Evolutionary conservation across 2,113 vertebrate species (phyloP).

Genomic region (Bungarus multicinctus): DNA sequence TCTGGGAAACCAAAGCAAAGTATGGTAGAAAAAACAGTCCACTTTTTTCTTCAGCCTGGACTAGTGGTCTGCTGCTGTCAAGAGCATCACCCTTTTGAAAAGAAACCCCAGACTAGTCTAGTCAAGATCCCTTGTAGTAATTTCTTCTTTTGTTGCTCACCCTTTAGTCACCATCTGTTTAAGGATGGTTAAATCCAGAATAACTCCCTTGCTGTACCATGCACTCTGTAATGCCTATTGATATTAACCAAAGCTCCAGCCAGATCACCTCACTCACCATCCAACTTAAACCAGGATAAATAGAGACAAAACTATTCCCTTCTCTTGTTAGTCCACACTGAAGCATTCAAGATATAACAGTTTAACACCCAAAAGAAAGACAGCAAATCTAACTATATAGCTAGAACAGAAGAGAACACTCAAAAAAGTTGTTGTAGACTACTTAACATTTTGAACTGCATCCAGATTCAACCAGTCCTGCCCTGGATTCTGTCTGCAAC

Average conservation of each 20-base stretch:
- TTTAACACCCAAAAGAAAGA: neutral
- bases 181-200: neutral
- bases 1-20: neutral
- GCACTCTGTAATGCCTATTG: neutral
- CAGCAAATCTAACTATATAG: neutral
- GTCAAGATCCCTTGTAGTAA: neutral
- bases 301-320: neutral
- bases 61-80: neutral
- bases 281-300: neutral
- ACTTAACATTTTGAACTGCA: neutral
- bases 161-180: neutral
- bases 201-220: neutral
- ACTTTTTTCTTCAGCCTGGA: neutral
- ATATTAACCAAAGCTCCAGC: neutral
- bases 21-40: neutral
- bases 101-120: neutral
- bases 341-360: neutral
- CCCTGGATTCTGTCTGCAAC: neutral
- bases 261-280: neutral
- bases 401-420: neutral
- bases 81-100: neutral
- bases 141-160: neutral
- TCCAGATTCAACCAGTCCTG: neutral
- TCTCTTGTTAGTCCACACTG: neutral
- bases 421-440: neutral